These are phyloP conservation scores for Tetragonisca angustula DNA, from an alignment of 2,888 invertebrate genomes.

Conservation along the genomic window DNA sequence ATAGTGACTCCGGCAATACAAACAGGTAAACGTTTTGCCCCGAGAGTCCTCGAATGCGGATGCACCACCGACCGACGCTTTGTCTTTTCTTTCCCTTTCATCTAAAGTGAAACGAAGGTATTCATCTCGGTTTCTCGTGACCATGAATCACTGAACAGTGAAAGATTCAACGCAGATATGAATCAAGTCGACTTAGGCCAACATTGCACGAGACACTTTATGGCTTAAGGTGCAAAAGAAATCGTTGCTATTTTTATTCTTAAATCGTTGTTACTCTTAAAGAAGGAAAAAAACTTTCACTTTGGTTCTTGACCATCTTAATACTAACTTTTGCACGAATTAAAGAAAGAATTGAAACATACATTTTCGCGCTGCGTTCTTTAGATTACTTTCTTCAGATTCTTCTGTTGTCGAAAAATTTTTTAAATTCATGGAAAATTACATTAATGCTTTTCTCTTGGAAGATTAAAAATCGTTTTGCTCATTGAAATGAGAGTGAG, in stretches of 20 bases:
- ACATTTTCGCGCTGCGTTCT: background rate
- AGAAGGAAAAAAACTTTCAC: background rate
- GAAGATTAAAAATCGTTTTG: background rate
- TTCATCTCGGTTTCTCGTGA: background rate
- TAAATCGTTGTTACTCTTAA: background rate
- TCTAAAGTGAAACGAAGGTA: background rate
- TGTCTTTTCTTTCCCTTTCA: background rate
- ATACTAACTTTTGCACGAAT: background rate
- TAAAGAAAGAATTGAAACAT: background rate
- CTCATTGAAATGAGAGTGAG: background rate
- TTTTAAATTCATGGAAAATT: background rate
- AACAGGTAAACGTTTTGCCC: slow-evolving; percentile 77
- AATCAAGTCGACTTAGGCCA: background rate
- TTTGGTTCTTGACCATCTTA: background rate
- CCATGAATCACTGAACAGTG: background rate
- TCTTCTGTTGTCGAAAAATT: background rate
- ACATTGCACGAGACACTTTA: no score
- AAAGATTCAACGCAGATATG: background rate
- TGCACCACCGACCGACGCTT: slow-evolving; percentile 49
- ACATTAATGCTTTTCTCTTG: background rate
- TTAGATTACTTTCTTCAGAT: background rate
- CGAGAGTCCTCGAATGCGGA: slow-evolving; percentile 65
- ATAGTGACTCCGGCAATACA: slow-evolving; percentile 79
- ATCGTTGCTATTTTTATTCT: no score
- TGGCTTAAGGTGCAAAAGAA: background rate